These are phyloP conservation scores for Coreoperca whiteheadi DNA, from an alignment of 2,113 vertebrate genomes.

Conservation along the genomic window DNA sequence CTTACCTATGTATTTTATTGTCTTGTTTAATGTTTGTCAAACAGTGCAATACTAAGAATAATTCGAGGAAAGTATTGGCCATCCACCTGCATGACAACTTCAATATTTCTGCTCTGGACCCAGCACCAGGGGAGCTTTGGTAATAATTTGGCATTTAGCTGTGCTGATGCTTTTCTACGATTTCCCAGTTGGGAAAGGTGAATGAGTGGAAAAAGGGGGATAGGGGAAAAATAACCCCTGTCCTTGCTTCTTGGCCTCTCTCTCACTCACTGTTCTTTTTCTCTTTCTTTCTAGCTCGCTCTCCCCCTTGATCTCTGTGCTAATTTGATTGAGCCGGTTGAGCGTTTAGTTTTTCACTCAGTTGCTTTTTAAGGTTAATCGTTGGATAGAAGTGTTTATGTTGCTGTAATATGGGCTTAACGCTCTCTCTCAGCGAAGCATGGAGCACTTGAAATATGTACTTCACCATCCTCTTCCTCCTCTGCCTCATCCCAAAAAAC, in stretches of 20 bases:
- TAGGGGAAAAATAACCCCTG: constrained; percentile 48
- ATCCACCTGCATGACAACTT: constrained; percentile 71
- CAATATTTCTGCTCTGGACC: constrained; percentile 72
- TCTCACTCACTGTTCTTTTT: constrained; percentile 34
- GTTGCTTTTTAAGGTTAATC: constrained; percentile 86
- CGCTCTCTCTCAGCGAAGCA: constrained; percentile 78
- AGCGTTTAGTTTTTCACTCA: constrained; percentile 83
- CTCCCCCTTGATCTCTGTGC: constrained; percentile 47
- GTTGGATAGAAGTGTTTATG: constrained; percentile 82
- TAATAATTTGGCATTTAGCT: constrained; percentile 79
- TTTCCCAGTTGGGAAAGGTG: constrained; percentile 78
- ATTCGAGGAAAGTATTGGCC: constrained; percentile 71
- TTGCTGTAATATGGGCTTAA: constrained; percentile 82
- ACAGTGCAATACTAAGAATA: constrained; percentile 63
- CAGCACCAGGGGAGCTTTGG: constrained; percentile 69
- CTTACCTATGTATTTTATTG: constrained; percentile 72
- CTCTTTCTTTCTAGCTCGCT: constrained; percentile 22
- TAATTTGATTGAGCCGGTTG: constrained; percentile 76
- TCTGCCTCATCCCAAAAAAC: constrained; percentile 28
- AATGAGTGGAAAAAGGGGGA: constrained; percentile 43
- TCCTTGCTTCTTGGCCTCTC: constrained; percentile 46
- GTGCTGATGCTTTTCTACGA: constrained; percentile 69
- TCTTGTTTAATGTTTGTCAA: constrained; percentile 79
- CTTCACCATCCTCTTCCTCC: constrained; percentile 20
- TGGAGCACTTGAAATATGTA: constrained; percentile 79